Percentiles rank a stretch among this genome's conserved stretches.
phyloP scores from a whole-genome alignment of 2,113 vertebrate species.

The Crotalus tigris region DNA sequence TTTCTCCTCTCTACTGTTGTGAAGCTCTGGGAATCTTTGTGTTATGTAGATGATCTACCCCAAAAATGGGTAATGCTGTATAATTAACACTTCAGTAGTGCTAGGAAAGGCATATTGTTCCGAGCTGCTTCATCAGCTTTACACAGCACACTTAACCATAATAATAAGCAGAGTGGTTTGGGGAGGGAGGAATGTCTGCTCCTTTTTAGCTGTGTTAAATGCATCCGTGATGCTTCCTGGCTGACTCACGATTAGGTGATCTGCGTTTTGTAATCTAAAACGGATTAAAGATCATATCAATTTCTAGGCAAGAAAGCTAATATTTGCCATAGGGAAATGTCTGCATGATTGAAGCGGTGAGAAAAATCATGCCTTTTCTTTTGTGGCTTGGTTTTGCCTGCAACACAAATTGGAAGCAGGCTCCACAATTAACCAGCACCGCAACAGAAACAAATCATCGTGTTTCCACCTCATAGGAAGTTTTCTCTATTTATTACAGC shows the following conservation, averaged over 20 bases:
- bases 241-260: background rate
- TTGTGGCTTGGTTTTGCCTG: background rate
- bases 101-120: background rate
- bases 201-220: conserved; percentile 12
- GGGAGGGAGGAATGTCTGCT: conserved; percentile 30
- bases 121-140: background rate
- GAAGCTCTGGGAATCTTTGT: conserved; percentile 34
- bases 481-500: background rate
- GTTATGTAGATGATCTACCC: conserved; percentile 32
- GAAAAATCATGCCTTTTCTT: background rate
- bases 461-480: background rate
- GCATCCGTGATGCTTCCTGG: conserved; percentile 23
- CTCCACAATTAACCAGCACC: background rate
- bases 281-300: background rate
- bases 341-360: background rate
- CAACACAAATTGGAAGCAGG: background rate
- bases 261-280: background rate
- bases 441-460: background rate
- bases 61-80: background rate
- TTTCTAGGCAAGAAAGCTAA: background rate
- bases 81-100: background rate
- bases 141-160: conserved; percentile 7
- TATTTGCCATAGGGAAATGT: background rate
- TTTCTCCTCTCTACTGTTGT: conserved; percentile 15
- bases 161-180: background rate